Evolutionary conservation across 2,797 vertebrate species (phyloP).

Genomic region (Benthosema pterotum): DNA sequence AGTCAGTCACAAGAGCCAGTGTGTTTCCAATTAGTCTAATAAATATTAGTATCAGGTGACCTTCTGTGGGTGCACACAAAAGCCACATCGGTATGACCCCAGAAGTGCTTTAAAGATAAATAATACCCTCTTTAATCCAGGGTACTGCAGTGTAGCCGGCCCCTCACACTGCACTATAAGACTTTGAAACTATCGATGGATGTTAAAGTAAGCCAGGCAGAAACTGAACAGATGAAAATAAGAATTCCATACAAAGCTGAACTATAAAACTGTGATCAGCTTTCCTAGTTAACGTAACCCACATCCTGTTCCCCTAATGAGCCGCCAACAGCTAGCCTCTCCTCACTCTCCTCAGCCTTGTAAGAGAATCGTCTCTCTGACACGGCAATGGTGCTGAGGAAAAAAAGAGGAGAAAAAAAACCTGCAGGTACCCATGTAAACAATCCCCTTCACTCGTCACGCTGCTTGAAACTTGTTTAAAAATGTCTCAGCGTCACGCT

Average conservation of each 20-base stretch:
- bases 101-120: no score
- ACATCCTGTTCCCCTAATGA: background rate
- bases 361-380: conserved; percentile 18
- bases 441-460: conserved; percentile 59
- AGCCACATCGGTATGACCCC: no score
- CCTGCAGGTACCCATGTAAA: conserved; percentile 60
- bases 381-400: no score
- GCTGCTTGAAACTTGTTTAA: conserved; percentile 66
- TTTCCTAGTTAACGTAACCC: conserved; percentile 13
- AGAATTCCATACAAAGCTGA: conserved; percentile 10
- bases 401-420: conserved; percentile 54
- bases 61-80: no score
- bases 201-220: no score
- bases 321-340: conserved; percentile 15
- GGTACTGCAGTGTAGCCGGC: no score
- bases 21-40: no score
- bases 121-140: no score
- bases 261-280: background rate
- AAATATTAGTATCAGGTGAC: no score
- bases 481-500: conserved; percentile 65
- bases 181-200: no score
- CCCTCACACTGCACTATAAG: no score
- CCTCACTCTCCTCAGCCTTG: conserved; percentile 10
- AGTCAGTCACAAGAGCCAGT: no score
- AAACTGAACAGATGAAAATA: background rate